Conservation (phyloP, 92 coral and sea anemone species). For the Parazoanthus swiftii region DNA sequence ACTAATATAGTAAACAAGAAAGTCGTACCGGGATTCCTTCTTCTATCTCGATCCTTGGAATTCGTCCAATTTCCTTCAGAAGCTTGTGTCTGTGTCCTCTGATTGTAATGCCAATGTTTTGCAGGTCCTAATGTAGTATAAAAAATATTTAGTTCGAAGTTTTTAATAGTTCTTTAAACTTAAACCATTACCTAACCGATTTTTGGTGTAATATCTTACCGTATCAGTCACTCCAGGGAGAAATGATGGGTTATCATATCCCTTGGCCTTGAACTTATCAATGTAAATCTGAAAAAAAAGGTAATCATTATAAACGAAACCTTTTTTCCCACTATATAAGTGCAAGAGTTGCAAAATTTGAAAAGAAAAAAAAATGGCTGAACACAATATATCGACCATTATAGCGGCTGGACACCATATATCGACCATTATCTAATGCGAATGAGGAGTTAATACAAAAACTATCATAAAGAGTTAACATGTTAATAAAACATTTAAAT, state of each 20-base stretch:
- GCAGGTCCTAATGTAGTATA: neutral
- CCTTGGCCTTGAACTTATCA: constrained; percentile 41
- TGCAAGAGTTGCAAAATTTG: too few relatives aligned
- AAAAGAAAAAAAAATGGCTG: too few relatives aligned
- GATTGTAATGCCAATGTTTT: constrained; percentile 4
- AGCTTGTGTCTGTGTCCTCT: constrained; percentile 39
- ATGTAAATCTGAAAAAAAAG: constrained; percentile 13
- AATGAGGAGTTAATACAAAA: too few relatives aligned
- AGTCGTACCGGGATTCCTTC: constrained; percentile 42
- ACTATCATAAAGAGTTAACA: too few relatives aligned
- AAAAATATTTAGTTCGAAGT: neutral
- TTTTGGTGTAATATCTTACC: neutral
- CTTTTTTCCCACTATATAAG: too few relatives aligned
- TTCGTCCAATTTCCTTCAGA: constrained; percentile 33
- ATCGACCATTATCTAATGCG: too few relatives aligned
- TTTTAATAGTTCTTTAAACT: too few relatives aligned
- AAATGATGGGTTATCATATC: constrained; percentile 36
- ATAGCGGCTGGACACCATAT: too few relatives aligned
- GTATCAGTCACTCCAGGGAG: constrained; percentile 33
- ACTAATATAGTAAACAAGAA: neutral
- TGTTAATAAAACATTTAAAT: too few relatives aligned
- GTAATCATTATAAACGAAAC: too few relatives aligned
- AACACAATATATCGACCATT: too few relatives aligned
- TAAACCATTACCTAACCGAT: too few relatives aligned
- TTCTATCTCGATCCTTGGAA: constrained; percentile 42